A percentile compares a stretch with the other conserved stretches of the same genome.
phyloP scores from a whole-genome alignment of 30 jellyfish, hydroid and myxozoan genomes.

The Rhopilema esculentum region DNA sequence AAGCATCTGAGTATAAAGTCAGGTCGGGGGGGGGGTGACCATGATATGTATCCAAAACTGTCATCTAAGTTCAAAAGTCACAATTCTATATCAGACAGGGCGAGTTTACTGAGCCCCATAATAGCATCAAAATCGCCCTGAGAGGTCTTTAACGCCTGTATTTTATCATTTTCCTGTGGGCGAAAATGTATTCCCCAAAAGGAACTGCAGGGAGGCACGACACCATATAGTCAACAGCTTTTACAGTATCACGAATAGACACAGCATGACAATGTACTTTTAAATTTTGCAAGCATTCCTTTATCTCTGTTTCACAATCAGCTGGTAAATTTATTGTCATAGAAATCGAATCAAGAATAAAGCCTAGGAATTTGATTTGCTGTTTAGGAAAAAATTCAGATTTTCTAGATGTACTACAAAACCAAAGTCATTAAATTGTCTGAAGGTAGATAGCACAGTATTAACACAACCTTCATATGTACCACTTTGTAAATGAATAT shows the following conservation, averaged over 20 bases:
- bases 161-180: conserved; percentile 8
- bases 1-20: not conserved
- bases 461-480: conserved; percentile 26
- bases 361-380: conserved; percentile 23
- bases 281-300: not conserved
- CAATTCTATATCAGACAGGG: not conserved
- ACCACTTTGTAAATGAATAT: conserved; percentile 10
- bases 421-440: conserved; percentile 14
- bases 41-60: not conserved
- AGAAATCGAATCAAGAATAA: conserved; percentile 7
- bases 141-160: conserved; percentile 9
- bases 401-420: conserved; percentile 56
- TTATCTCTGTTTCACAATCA: not conserved
- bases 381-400: conserved; percentile 48
- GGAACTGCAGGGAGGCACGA: conserved; percentile 51
- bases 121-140: conserved; percentile 1
- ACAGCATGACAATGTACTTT: not conserved
- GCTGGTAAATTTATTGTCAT: conserved; percentile 22
- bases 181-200: conserved; percentile 19
- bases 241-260: conserved; percentile 36
- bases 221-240: conserved; percentile 50
- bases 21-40: not conserved
- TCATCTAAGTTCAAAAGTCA: not conserved
- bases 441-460: conserved; percentile 12
- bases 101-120: conserved; percentile 10